phyloP scores from a whole-genome alignment of 2,797 vertebrate species.

The Smutsia temminckii region DNA sequence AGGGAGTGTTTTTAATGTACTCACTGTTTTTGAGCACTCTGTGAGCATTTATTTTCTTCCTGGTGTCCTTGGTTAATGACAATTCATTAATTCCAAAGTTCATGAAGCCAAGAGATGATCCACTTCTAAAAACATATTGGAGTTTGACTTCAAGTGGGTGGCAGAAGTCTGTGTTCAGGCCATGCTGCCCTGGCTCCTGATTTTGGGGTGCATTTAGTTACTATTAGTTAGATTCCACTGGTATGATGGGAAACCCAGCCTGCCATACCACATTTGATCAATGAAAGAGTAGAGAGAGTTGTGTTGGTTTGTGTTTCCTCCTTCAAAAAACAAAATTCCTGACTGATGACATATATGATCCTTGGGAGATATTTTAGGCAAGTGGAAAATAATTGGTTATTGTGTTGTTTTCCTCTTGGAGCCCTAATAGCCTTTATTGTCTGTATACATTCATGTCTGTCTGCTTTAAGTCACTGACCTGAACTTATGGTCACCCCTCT shows the following conservation, averaged over 20 bases:
- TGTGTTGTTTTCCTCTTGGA: neutral
- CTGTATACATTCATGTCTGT: neutral
- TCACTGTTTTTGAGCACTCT: neutral
- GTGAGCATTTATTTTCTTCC: constrained; percentile 4
- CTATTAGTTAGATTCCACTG: constrained; percentile 11
- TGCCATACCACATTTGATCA: neutral
- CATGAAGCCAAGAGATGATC: neutral
- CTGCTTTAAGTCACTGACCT: constrained; percentile 1
- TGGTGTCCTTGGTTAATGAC: constrained; percentile 26
- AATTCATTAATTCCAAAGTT: neutral
- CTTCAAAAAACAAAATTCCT: constrained; percentile 8
- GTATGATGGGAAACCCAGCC: neutral
- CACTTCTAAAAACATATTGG: constrained; percentile 29
- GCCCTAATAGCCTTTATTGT: neutral
- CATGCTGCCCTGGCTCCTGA: neutral
- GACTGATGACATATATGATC: neutral
- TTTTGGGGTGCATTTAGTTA: neutral
- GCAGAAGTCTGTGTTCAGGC: neutral
- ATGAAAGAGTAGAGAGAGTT: neutral
- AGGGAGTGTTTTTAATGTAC: constrained; percentile 19
- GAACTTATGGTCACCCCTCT: neutral
- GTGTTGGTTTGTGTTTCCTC: neutral
- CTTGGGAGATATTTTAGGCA: constrained; percentile 1
- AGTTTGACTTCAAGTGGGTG: neutral
- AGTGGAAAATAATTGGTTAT: neutral